phyloP scores from a whole-genome alignment of 1,140 invertebrate species.

The Cotesia typhae region DNA sequence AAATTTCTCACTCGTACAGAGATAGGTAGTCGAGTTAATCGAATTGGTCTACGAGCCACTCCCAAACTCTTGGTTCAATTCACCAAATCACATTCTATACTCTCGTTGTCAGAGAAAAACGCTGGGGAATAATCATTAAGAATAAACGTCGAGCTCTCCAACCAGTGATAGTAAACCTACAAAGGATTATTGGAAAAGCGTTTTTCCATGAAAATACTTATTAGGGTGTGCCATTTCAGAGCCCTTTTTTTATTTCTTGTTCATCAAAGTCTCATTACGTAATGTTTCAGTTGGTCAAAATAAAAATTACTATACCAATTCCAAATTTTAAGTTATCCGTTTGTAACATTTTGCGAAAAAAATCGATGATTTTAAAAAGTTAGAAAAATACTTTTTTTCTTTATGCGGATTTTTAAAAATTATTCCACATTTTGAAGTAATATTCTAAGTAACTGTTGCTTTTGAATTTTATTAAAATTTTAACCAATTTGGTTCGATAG shows the following conservation, averaged over 20 bases:
- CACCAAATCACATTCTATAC: background rate
- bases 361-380: too few relatives aligned
- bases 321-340: too few relatives aligned
- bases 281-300: too few relatives aligned
- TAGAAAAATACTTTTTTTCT: too few relatives aligned
- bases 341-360: too few relatives aligned
- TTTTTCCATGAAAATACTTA: slow-evolving; percentile 9
- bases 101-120: background rate
- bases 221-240: background rate
- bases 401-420: too few relatives aligned
- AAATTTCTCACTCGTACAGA: slow-evolving; percentile 7
- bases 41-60: slow-evolving; percentile 28
- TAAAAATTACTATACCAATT: too few relatives aligned
- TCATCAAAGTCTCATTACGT: background rate
- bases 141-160: background rate
- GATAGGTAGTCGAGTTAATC: slow-evolving; percentile 12
- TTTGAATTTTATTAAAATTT: too few relatives aligned
- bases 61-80: slow-evolving; percentile 17
- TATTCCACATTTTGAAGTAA: too few relatives aligned
- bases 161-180: background rate
- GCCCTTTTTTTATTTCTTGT: background rate
- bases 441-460: too few relatives aligned
- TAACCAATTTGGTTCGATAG: too few relatives aligned
- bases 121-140: background rate
- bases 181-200: slow-evolving; percentile 14